phyloP scores from a whole-genome alignment of 2,888 invertebrate species.

The Glyphotaelius pellucidus region DNA sequence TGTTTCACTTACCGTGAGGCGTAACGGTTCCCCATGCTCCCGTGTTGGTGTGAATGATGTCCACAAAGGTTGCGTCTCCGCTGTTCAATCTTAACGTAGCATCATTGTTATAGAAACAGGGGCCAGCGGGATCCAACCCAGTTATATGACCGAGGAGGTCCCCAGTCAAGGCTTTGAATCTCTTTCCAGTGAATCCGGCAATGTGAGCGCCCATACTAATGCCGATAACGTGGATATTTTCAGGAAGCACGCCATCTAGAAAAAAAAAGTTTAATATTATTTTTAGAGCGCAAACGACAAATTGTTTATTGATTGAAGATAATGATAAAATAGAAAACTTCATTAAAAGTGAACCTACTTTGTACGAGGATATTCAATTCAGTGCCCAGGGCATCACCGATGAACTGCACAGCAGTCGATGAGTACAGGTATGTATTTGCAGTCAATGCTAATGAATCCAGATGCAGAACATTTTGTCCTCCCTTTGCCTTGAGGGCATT shows the following conservation, averaged over 20 bases:
- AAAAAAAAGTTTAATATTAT: neutral
- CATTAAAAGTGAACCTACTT: too few species aligned
- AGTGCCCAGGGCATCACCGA: conserved; percentile 23
- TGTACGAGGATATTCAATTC: too few species aligned
- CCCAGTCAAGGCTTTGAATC: conserved; percentile 57
- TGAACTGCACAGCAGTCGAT: neutral
- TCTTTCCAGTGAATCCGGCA: conserved; percentile 55
- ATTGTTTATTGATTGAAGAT: too few species aligned
- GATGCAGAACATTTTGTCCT: conserved; percentile 22
- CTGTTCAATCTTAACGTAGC: conserved; percentile 11
- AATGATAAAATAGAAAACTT: too few species aligned
- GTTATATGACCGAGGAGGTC: conserved; percentile 42
- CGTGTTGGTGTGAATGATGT: conserved; percentile 58
- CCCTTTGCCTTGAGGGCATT: neutral
- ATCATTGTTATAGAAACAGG: conserved; percentile 61
- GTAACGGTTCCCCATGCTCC: conserved; percentile 20
- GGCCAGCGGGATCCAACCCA: conserved; percentile 59
- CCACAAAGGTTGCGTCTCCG: conserved; percentile 47
- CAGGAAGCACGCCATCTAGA: neutral
- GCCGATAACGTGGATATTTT: conserved; percentile 55
- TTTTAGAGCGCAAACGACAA: neutral
- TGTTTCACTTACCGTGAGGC: too few species aligned
- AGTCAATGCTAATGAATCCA: conserved; percentile 13
- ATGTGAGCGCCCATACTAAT: conserved; percentile 59
- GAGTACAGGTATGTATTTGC: conserved; percentile 15